phyloP scores from a whole-genome alignment of 1,140 invertebrate species.

The Drosophila orena region DNA sequence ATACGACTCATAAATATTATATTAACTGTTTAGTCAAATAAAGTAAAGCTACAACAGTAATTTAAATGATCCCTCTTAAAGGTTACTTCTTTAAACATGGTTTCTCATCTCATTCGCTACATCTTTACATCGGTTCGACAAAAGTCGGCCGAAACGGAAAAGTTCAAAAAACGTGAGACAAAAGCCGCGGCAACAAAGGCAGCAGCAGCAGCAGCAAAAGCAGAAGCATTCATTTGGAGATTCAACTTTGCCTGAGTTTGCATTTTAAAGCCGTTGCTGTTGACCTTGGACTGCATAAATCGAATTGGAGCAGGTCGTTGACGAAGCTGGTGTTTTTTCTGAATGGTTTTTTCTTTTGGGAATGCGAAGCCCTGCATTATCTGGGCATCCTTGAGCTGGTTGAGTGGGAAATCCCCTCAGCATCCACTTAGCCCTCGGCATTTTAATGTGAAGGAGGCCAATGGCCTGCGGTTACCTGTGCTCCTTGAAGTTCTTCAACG shows the following conservation, averaged over 20 bases:
- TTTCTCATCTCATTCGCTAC: not conserved
- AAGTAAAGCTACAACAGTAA: no score
- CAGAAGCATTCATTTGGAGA: slow-evolving; percentile 23
- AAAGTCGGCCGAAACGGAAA: no score
- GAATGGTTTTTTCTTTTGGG: slow-evolving; percentile 14
- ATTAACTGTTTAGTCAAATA: no score
- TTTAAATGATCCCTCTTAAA: not conserved
- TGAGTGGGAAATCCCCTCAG: slow-evolving; percentile 24
- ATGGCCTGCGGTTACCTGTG: slow-evolving; percentile 31
- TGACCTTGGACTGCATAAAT: slow-evolving; percentile 80
- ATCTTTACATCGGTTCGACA: slow-evolving; percentile 4
- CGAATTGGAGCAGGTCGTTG: slow-evolving; percentile 81
- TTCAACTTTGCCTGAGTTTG: slow-evolving; percentile 61
- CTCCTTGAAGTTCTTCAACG: slow-evolving; percentile 23
- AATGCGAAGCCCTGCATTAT: slow-evolving; percentile 54
- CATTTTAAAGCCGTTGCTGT: slow-evolving; percentile 71
- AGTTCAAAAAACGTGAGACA: slow-evolving; percentile 10
- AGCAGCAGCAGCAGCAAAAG: slow-evolving; percentile 6
- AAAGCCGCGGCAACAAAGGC: slow-evolving; percentile 19
- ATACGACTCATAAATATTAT: no score
- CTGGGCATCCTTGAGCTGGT: slow-evolving; percentile 62
- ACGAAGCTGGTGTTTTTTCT: slow-evolving; percentile 40
- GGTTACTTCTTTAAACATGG: not conserved
- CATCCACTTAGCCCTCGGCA: slow-evolving; percentile 21
- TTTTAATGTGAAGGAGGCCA: slow-evolving; percentile 32